Base-by-base conservation (phyloP, 2,797 vertebrate species). In the Pseudomugil tenellus region DNA sequence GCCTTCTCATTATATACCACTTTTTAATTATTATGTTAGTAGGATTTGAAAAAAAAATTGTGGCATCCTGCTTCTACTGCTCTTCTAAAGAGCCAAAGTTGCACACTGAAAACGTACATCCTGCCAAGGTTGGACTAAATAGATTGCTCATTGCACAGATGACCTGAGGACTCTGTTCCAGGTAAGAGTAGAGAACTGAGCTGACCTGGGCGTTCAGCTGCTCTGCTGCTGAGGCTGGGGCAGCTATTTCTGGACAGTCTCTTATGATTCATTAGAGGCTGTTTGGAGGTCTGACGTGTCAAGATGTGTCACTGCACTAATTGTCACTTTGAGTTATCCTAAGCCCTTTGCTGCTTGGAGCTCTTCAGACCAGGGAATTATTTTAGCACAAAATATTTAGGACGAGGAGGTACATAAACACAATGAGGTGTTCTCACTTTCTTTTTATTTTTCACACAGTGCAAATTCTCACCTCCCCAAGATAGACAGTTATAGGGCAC, bases 301-400 rank as follows among this genome's bases (percentile, higher is more conserved):
- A 60, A 79, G 76, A 88, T 90, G 88, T 89, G 90, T 89, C 88
- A 90, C 63, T 80, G 63, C 60, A 6, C 77, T 88, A 90, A 91
- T 90, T 87, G 81, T 89, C 87, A 87, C 76, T 83, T 72, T 75
- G 89, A 87, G 67, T 85, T 76, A 86, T 76, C 65, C 69, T 66
- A 31, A 84, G 51, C 63, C 74, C 63, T 70, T 37, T 52, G 17
- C 67, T 23, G 70, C 68, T 80, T 72, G 63, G 12, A 58, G 85
- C 63, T 54, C 8, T 34, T 57, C 73, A 74, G 81, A 77, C 79
- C 56, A 1, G 16, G 51, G 67, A 67, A 87, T 77, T 55, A 76
- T 70, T 65, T 62, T 12, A 25, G 54, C 26, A 17, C 58, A 70
- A 66, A 49, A 46, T 41, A 58, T 73, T 66, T 55, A 61, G 57